phyloP scores from a whole-genome alignment of 2,113 vertebrate genomes.

The Leucopternis melanops region DNA sequence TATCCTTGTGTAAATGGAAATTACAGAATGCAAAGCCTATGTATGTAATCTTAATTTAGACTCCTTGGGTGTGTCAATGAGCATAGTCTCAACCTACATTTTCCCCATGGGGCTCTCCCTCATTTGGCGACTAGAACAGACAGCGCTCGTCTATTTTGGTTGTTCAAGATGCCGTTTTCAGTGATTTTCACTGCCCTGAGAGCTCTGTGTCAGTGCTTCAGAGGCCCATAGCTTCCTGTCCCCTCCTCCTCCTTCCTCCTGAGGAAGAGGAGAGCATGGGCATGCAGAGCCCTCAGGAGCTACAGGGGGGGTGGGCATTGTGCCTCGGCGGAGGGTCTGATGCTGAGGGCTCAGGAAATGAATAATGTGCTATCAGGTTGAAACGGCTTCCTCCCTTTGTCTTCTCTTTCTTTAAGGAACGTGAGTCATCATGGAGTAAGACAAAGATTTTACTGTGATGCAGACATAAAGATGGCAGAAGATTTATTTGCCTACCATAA shows the following conservation, averaged over 20 bases:
- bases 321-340: neutral
- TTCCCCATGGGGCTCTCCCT: neutral
- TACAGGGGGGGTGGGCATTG: rapidly evolving
- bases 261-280: neutral
- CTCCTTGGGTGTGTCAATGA: neutral
- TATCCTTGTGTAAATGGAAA: neutral
- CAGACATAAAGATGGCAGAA: neutral
- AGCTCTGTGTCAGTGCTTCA: neutral
- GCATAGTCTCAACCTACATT: neutral
- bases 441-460: rapidly evolving
- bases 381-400: neutral
- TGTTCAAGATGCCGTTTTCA: neutral
- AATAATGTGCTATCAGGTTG: neutral
- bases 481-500: neutral
- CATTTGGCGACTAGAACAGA: neutral
- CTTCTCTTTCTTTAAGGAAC: neutral
- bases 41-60: neutral
- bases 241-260: neutral
- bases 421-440: neutral
- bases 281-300: neutral
- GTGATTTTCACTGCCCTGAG: neutral
- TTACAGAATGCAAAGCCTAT: neutral
- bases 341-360: neutral
- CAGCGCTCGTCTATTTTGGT: neutral
- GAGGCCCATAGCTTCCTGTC: neutral